Base-by-base conservation (phyloP, 2,888 invertebrate genomes). In the Invenusta paracnida region DNA sequence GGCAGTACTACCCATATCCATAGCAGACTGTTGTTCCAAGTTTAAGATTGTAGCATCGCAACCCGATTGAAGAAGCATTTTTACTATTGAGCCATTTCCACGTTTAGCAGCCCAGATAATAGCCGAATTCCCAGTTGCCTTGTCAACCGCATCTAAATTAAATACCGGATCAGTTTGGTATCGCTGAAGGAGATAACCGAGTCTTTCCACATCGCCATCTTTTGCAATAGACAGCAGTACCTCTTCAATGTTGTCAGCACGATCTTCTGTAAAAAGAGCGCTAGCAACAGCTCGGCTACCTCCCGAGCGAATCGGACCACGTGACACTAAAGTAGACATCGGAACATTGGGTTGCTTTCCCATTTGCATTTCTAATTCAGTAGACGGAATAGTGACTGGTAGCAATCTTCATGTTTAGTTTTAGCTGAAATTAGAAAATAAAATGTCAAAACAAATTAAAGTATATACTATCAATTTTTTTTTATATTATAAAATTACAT, bases 51-150 rank as follows among this genome's bases (percentile, higher is more conserved):
- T 91, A n/a, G 90, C 88, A 87, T 91, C 91, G 30, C 90, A 90
- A 81, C 91, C 90, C 88, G 90, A 89, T 13, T 88, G 88, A 73
- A 91, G 87, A 82, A 91, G 85, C 81, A 13, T 23, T 73, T 13
- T 73, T 25, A 73, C 73, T 90, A 85, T 86, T 90, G 90, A 17
- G 90, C 90, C 87, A 87, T 91, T 90, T 29, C 90, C 91, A 67
- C 90, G 86, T 86, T 90, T 90, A 30, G 90, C 90, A n/a, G 91
- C 91, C 91, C 90, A 91, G 83, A 91, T 90, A 0, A 91, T 88
- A 0, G 91, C 89, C 0, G 91, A 90, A 87, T 90, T 90, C 23
- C 91, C 91, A n/a, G 90, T 90, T n/a, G 89, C 88, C 87, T 89
- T 89, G 87, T 91, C 91, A 83, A 89, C 89, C 73, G 89, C 89